A percentile compares a stretch with the other conserved stretches of the same genome.
These are phyloP conservation scores for Catagonus wagneri DNA, from an alignment of 2,113 vertebrate species.

Conservation along the genomic window DNA sequence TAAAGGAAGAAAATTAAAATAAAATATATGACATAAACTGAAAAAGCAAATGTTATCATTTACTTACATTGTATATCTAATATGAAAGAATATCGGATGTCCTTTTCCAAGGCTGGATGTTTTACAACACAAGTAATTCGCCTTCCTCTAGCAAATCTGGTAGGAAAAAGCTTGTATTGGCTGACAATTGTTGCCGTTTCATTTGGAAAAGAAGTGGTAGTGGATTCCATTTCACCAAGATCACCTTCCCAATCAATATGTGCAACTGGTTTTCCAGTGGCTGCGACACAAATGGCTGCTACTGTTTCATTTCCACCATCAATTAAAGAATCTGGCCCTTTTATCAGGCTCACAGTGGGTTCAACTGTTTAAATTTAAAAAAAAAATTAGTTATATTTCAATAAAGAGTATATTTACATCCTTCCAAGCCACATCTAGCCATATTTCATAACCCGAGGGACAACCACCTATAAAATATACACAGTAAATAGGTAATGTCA, in stretches of 20 bases:
- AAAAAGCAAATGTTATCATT: background rate
- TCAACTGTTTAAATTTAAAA: constrained; percentile 89
- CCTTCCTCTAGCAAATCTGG: constrained; percentile 92
- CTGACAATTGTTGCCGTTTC: constrained; percentile 92
- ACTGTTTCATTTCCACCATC: constrained; percentile 93
- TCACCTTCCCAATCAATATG: constrained; percentile 95
- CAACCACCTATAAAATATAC: constrained; percentile 10
- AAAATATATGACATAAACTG: background rate
- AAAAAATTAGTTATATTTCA: constrained; percentile 57
- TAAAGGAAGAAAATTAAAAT: constrained; percentile 63
- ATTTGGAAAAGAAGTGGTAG: constrained; percentile 89
- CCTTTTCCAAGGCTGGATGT: constrained; percentile 94
- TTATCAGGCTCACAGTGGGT: constrained; percentile 94
- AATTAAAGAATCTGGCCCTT: constrained; percentile 91
- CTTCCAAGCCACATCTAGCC: background rate
- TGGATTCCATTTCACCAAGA: constrained; percentile 90
- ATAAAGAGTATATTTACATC: constrained; percentile 23
- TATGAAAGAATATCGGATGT: constrained; percentile 91
- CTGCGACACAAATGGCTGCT: constrained; percentile 96
- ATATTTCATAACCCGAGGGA: constrained; percentile 40
- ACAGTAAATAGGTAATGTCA: background rate
- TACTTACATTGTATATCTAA: constrained; percentile 97
- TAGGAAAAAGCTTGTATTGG: constrained; percentile 92
- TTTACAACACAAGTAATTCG: constrained; percentile 94
- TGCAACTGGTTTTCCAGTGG: constrained; percentile 95